Conservation (phyloP, 2,113 vertebrate species). For the Dipodomys merriami region DNA sequence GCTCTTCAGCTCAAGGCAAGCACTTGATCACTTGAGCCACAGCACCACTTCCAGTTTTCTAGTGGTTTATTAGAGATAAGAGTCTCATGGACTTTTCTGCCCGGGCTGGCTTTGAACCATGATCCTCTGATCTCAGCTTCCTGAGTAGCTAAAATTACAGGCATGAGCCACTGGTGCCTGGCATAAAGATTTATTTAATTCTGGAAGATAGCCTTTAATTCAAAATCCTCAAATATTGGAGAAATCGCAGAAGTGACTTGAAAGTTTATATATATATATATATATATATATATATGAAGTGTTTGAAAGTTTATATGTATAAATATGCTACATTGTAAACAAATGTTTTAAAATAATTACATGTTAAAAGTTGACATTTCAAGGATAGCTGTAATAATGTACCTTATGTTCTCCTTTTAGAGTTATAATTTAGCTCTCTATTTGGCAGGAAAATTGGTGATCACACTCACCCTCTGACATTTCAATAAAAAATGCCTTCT, state of each 20-base stretch:
- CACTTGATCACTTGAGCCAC: too few relatives aligned
- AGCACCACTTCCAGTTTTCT: too few relatives aligned
- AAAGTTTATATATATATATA: neutral
- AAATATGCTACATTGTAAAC: slow-evolving; percentile 46
- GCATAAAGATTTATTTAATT: neutral
- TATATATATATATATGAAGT: neutral
- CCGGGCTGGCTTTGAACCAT: too few relatives aligned
- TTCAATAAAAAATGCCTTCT: slow-evolving; percentile 58
- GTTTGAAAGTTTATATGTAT: slow-evolving; percentile 15
- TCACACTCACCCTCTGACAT: slow-evolving; percentile 49
- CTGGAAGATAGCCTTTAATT: slow-evolving; percentile 14
- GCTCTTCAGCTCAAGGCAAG: too few relatives aligned
- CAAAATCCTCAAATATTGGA: slow-evolving; percentile 51
- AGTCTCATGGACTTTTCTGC: too few relatives aligned
- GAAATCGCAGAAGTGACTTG: slow-evolving; percentile 20
- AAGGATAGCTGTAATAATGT: slow-evolving; percentile 18
- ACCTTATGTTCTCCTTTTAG: slow-evolving; percentile 8
- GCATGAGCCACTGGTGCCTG: too few relatives aligned
- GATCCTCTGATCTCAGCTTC: too few relatives aligned
- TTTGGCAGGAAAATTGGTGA: slow-evolving; percentile 60
- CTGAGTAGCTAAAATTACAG: too few relatives aligned
- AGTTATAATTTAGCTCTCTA: slow-evolving; percentile 48
- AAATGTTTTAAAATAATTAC: slow-evolving; percentile 50
- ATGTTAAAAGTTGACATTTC: slow-evolving; percentile 61
- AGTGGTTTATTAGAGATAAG: too few relatives aligned